Evolutionary conservation across 2,797 vertebrate genomes (phyloP).

Genomic region (Coilia nasus): DNA sequence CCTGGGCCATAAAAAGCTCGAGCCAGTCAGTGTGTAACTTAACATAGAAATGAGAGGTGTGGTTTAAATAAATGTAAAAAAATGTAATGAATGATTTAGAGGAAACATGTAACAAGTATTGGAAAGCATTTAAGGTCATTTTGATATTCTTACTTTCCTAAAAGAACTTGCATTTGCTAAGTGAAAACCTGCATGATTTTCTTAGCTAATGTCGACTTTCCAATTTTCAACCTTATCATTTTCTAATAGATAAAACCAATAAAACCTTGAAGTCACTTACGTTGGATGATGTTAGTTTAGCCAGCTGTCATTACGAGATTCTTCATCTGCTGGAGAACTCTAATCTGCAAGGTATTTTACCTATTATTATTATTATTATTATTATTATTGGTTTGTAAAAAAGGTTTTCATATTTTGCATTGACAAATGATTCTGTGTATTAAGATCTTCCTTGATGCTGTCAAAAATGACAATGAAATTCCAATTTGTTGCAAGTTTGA

Average conservation of each 20-base stretch:
- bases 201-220: background rate
- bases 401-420: too few relatives aligned
- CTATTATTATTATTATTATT: background rate
- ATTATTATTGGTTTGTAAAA: background rate
- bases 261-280: conserved; percentile 74
- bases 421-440: too few relatives aligned
- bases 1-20: too few relatives aligned
- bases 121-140: too few relatives aligned
- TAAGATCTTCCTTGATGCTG: too few relatives aligned
- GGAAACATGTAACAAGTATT: too few relatives aligned
- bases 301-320: conserved; percentile 83
- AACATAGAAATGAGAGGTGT: too few relatives aligned
- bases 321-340: conserved; percentile 79
- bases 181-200: background rate
- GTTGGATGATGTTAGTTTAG: conserved; percentile 86
- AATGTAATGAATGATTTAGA: too few relatives aligned
- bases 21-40: background rate
- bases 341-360: conserved; percentile 79
- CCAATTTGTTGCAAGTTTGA: background rate
- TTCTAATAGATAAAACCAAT: conserved; percentile 80
- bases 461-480: too few relatives aligned
- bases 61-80: too few relatives aligned
- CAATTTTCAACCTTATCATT: background rate
- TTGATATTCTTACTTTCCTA: too few relatives aligned
- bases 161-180: too few relatives aligned